Evolutionary conservation across 2,888 invertebrate species (phyloP).

Genomic region (Orchesellides sinensis): DNA sequence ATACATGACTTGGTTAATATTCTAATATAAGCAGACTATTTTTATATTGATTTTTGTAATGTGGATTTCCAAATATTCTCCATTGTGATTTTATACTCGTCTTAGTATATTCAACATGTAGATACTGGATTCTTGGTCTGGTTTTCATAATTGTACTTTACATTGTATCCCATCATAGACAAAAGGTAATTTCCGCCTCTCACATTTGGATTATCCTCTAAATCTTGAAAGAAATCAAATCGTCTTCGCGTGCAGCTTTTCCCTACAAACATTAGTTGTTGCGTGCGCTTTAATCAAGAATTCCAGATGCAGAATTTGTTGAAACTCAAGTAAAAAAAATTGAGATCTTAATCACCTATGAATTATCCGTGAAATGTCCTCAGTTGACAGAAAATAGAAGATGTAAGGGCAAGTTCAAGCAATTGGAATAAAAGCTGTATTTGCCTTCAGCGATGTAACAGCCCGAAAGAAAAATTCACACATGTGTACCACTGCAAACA

Average conservation of each 20-base stretch:
- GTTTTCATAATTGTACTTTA: no score
- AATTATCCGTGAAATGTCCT: conserved; percentile 36
- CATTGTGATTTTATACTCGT: no score
- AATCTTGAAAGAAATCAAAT: not conserved
- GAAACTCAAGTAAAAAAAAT: not conserved
- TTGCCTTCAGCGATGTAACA: conserved; percentile 21
- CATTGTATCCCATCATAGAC: no score
- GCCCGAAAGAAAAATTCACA: not conserved
- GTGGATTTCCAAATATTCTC: no score
- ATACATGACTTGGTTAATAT: no score
- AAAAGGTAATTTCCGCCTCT: no score
- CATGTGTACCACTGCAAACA: not conserved
- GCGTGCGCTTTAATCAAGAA: not conserved
- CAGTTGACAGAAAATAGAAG: conserved; percentile 29
- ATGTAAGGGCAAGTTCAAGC: conserved; percentile 11
- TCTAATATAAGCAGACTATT: no score
- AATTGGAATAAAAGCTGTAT: conserved; percentile 27
- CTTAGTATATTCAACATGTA: no score
- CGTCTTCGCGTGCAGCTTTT: no score
- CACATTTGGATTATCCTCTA: no score
- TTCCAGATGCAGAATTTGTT: not conserved
- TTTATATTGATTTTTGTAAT: no score
- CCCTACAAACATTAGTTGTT: not conserved
- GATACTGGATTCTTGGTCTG: no score
- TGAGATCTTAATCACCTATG: conserved; percentile 39